These are phyloP conservation scores for Acanthopagrus latus DNA, from an alignment of 2,797 vertebrate genomes.

Conservation along the genomic window DNA sequence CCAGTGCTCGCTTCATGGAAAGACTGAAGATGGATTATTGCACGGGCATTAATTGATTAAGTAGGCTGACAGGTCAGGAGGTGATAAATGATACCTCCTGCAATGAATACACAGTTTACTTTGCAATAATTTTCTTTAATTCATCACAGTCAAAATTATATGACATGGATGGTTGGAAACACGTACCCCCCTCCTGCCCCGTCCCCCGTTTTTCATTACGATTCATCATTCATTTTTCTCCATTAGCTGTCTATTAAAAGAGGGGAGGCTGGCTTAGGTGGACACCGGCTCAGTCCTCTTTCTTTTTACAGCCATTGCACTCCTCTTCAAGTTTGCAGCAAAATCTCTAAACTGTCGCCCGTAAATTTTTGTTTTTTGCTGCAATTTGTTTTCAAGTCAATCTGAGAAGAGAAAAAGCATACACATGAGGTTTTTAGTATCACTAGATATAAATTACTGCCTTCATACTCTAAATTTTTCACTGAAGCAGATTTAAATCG, in stretches of 20 bases:
- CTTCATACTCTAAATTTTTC: not conserved
- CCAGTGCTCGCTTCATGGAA: slow-evolving; percentile 62
- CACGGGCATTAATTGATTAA: slow-evolving; percentile 80
- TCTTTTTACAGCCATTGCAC: not conserved
- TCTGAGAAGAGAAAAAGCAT: not conserved
- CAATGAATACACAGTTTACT: slow-evolving; percentile 81
- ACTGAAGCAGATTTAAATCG: not conserved
- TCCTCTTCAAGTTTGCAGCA: not conserved
- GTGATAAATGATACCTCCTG: slow-evolving; percentile 81
- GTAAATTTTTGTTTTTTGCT: not conserved
- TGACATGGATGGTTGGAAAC: slow-evolving; percentile 80
- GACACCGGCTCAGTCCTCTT: slow-evolving; percentile 4
- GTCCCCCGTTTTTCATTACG: slow-evolving; percentile 74
- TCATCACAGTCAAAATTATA: slow-evolving; percentile 83
- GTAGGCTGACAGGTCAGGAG: slow-evolving; percentile 78
- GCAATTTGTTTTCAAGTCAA: not conserved
- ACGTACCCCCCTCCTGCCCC: slow-evolving; percentile 32
- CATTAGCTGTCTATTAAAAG: slow-evolving; percentile 69
- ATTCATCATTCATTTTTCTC: slow-evolving; percentile 79
- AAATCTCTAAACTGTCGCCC: not conserved
- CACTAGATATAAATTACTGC: not conserved
- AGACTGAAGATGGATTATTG: slow-evolving; percentile 80
- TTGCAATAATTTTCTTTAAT: slow-evolving; percentile 80
- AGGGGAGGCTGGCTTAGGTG: slow-evolving; percentile 35
- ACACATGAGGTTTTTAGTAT: not conserved